phyloP scores from a whole-genome alignment of 2,888 invertebrate genomes.

The Amphimallon solstitiale region DNA sequence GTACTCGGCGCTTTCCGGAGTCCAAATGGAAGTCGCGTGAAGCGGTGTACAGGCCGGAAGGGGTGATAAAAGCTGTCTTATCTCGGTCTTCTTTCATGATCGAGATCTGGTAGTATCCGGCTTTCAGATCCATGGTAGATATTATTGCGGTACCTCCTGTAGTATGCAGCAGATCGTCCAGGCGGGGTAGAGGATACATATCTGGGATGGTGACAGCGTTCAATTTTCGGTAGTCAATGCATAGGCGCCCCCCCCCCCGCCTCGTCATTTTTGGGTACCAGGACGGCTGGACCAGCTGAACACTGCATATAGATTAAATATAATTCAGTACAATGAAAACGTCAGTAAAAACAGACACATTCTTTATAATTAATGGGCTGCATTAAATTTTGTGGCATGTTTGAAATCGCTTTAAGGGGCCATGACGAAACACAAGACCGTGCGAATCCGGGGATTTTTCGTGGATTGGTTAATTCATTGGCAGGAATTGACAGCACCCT shows the following conservation, averaged over 20 bases:
- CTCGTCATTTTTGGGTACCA: conserved; percentile 42
- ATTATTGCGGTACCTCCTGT: conserved; percentile 34
- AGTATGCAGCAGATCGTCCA: conserved; percentile 45
- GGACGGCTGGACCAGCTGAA: conserved; percentile 40
- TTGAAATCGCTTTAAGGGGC: too few species aligned
- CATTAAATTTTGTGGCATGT: too few species aligned
- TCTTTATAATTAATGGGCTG: too few species aligned
- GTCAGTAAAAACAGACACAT: too few species aligned
- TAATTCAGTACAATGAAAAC: too few species aligned
- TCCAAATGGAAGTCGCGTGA: conserved; percentile 47
- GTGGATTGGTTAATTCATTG: too few species aligned
- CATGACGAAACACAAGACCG: too few species aligned
- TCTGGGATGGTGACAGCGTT: conserved; percentile 45
- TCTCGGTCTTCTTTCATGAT: conserved; percentile 40
- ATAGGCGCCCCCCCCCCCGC: conserved; percentile 38
- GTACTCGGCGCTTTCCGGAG: conserved; percentile 48
- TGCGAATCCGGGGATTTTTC: too few species aligned
- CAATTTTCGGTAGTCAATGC: conserved; percentile 43
- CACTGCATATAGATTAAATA: too few species aligned
- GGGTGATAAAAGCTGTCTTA: conserved; percentile 39
- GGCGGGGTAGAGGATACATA: conserved; percentile 44
- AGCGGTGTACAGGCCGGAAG: conserved; percentile 46
- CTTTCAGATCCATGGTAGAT: conserved; percentile 41
- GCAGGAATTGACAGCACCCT: too few species aligned
- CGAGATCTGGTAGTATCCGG: conserved; percentile 41